Evolutionary conservation across 2,888 invertebrate genomes (phyloP).

Genomic region (Xylota sylvarum): DNA sequence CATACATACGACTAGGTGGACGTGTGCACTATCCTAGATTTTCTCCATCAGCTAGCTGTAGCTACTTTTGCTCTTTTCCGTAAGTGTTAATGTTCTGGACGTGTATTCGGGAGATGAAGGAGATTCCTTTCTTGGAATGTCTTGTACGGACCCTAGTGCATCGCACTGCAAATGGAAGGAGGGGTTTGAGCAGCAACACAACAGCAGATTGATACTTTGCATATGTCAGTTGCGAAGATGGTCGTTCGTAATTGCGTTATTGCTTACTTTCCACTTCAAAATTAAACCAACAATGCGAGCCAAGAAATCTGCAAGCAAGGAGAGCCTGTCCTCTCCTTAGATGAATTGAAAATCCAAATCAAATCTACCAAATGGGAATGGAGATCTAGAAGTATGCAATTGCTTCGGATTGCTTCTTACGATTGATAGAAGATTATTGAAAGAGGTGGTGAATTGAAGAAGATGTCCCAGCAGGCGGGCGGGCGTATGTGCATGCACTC

Average conservation of each 20-base stretch:
- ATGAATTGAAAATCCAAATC: constrained; percentile 71
- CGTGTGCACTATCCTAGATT: constrained; percentile 14
- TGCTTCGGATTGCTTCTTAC: constrained; percentile 59
- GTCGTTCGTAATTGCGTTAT: constrained; percentile 74
- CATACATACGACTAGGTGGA: constrained; percentile 37
- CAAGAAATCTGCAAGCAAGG: constrained; percentile 58
- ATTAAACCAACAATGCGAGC: constrained; percentile 75
- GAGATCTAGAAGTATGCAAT: constrained; percentile 29
- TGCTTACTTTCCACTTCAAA: constrained; percentile 77
- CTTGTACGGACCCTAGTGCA: constrained; percentile 36
- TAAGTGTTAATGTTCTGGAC: constrained; percentile 56
- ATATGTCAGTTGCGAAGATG: constrained; percentile 76
- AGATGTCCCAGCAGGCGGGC: not conserved
- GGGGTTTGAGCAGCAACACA: constrained; percentile 19
- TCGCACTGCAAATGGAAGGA: constrained; percentile 7
- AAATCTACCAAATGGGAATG: constrained; percentile 49
- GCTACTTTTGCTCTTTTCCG: constrained; percentile 64
- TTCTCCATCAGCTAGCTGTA: constrained; percentile 17
- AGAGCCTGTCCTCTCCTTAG: constrained; percentile 47
- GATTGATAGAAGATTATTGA: constrained; percentile 66
- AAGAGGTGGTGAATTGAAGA: constrained; percentile 36
- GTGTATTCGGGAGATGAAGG: constrained; percentile 15
- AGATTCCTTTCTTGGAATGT: constrained; percentile 55
- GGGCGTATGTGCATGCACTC: not conserved
- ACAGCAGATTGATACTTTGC: constrained; percentile 70